A percentile compares a stretch with the other conserved stretches of the same genome.
Conservation (phyloP, 2,797 vertebrate genomes). For the Luscinia megarhynchos region DNA sequence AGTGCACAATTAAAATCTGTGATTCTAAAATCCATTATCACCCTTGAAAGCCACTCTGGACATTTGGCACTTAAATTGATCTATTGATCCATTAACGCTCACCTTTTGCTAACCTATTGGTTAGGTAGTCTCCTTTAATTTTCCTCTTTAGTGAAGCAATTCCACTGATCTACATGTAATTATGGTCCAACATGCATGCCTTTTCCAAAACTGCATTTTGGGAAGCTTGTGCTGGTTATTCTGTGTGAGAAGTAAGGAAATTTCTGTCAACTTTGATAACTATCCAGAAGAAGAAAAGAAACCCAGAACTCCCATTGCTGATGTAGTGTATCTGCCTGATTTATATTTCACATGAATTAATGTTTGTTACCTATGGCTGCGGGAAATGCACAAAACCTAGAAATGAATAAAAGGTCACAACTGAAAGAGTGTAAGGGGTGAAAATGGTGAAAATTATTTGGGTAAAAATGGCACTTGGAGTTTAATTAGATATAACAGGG, state of each 20-base stretch:
- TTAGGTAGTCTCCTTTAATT: constrained; percentile 16
- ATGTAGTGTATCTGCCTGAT: background rate
- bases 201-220: background rate
- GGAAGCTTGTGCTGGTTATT: background rate
- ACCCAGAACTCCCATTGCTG: background rate
- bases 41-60: background rate
- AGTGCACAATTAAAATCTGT: constrained; percentile 33
- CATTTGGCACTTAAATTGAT: constrained; percentile 21
- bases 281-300: background rate
- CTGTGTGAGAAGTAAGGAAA: background rate
- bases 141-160: background rate
- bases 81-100: background rate
- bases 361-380: background rate
- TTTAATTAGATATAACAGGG: background rate
- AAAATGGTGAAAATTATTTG: background rate
- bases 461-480: background rate
- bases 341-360: background rate
- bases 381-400: background rate
- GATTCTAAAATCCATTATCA: constrained; percentile 31
- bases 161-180: background rate
- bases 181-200: background rate
- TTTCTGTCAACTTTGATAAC: background rate
- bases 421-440: background rate
- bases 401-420: background rate
- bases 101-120: constrained; percentile 46